A percentile compares a stretch with the other conserved stretches of the same genome.
phyloP scores from a whole-genome alignment of 1,140 invertebrate species.

The Phthorimaea operculella region DNA sequence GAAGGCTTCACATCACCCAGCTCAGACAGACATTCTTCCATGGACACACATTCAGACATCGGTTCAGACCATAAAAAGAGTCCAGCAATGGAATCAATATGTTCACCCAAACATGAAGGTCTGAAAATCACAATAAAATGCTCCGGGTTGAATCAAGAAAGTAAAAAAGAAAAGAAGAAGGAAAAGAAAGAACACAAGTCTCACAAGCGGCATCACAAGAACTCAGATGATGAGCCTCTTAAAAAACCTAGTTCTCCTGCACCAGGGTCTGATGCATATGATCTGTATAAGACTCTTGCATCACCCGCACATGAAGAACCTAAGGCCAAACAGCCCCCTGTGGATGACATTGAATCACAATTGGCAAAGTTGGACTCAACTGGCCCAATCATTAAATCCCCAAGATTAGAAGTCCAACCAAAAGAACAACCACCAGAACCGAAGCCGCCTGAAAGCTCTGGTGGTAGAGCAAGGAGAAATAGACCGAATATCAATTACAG shows the following conservation, averaged over 20 bases:
- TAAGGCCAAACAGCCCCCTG: conserved; percentile 26
- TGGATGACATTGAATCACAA: conserved; percentile 52
- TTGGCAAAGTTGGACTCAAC: conserved; percentile 50
- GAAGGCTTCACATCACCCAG: conserved; percentile 66
- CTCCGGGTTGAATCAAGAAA: conserved; percentile 64
- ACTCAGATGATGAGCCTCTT: conserved; percentile 44
- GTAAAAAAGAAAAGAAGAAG: conserved; percentile 64
- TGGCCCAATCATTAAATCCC: conserved; percentile 30
- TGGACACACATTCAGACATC: conserved; percentile 57
- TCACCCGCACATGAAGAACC: conserved; percentile 46
- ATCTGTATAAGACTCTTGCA: conserved; percentile 62
- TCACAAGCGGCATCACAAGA: conserved; percentile 59
- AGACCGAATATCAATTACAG: conserved; percentile 66
- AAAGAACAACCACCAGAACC: conserved; percentile 53
- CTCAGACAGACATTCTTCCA: conserved; percentile 61
- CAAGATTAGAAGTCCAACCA: conserved; percentile 35
- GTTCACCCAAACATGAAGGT: conserved; percentile 62
- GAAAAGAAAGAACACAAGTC: conserved; percentile 59
- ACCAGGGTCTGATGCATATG: conserved; percentile 63
- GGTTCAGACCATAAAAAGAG: conserved; percentile 54
- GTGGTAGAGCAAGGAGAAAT: conserved; percentile 59
- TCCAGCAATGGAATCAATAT: conserved; percentile 54
- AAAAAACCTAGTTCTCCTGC: conserved; percentile 66
- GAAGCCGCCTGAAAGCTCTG: conserved; percentile 48
- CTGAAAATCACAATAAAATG: conserved; percentile 66